phyloP scores from a whole-genome alignment of 2,797 vertebrate genomes.

The Artibeus jamaicensis region DNA sequence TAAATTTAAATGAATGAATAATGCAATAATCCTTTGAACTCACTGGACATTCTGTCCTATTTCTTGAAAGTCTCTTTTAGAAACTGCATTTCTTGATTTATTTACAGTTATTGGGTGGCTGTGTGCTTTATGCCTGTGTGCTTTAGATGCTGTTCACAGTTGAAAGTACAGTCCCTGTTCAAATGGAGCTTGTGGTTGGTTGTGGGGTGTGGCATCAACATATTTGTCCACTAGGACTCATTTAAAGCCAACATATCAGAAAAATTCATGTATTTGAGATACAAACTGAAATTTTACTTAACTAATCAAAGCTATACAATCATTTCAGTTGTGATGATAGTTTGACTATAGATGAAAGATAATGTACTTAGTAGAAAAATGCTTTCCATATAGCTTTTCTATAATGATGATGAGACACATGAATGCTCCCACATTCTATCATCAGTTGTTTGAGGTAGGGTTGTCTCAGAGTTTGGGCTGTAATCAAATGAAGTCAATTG shows the following conservation, averaged over 20 bases:
- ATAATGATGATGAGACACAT: background rate
- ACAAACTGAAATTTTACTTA: background rate
- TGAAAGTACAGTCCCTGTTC: background rate
- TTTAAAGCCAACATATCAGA: background rate
- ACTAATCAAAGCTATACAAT: constrained; percentile 3
- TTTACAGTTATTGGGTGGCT: background rate
- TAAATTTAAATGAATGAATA: background rate
- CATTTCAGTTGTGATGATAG: background rate
- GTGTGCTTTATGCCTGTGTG: background rate
- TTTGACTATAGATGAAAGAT: background rate
- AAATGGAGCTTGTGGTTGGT: background rate
- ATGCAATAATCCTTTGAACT: background rate
- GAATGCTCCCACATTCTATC: background rate
- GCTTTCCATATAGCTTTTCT: background rate
- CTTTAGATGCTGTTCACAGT: background rate
- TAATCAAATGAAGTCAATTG: background rate
- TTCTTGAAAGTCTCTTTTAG: background rate
- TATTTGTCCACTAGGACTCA: background rate
- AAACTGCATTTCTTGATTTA: background rate
- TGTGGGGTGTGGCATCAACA: background rate
- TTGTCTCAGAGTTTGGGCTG: background rate
- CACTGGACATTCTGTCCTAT: background rate
- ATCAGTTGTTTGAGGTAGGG: background rate
- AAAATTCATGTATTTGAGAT: background rate
- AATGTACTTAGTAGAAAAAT: background rate